Percentiles rank a stretch among this genome's conserved stretches.
phyloP scores from a whole-genome alignment of 2,888 invertebrate species.

The Octonoba sinensis region DNA sequence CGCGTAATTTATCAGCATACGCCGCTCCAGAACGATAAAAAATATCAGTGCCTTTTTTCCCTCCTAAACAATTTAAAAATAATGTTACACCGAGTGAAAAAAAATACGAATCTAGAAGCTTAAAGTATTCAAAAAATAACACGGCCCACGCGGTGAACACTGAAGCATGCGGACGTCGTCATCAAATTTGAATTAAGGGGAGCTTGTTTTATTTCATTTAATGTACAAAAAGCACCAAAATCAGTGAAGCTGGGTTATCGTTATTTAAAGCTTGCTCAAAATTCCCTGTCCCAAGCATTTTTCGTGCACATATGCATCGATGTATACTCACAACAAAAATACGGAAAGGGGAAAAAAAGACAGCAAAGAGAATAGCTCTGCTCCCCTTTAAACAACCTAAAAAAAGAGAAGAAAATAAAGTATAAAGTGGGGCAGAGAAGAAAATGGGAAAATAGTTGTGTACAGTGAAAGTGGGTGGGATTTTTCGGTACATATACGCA shows the following conservation, averaged over 20 bases:
- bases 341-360: constrained; percentile 24
- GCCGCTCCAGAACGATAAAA: constrained; percentile 23
- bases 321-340: constrained; percentile 43
- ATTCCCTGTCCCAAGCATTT: constrained; percentile 27
- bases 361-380: constrained; percentile 17
- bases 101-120: constrained; percentile 4
- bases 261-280: constrained; percentile 53
- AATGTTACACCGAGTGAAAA: constrained; percentile 14
- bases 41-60: constrained; percentile 23
- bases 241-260: constrained; percentile 53
- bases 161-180: constrained; percentile 26
- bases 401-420: constrained; percentile 1
- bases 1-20: constrained; percentile 38
- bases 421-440: constrained; percentile 23
- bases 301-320: constrained; percentile 40
- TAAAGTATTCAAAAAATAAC: constrained; percentile 18
- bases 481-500: constrained; percentile 43
- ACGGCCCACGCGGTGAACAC: constrained; percentile 13
- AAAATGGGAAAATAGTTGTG: constrained; percentile 58
- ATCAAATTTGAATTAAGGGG: constrained; percentile 56
- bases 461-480: constrained; percentile 44
- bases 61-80: constrained; percentile 37
- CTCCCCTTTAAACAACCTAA: constrained; percentile 5
- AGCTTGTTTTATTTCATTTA: constrained; percentile 56
- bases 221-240: constrained; percentile 51